These are phyloP conservation scores for Trichonephila clavata DNA, from an alignment of 1,140 invertebrate genomes.

Conservation along the genomic window DNA sequence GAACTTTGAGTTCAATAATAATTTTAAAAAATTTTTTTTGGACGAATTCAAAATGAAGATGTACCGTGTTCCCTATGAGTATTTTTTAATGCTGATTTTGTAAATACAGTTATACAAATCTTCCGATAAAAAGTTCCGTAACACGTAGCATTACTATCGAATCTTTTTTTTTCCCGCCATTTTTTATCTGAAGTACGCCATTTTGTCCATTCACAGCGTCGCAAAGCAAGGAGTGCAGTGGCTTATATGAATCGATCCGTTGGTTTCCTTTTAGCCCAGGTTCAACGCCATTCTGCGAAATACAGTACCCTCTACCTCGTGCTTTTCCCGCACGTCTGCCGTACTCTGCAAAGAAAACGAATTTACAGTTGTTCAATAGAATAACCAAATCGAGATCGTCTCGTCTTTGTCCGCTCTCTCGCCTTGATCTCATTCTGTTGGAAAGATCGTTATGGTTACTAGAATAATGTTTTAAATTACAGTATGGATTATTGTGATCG, in stretches of 20 bases:
- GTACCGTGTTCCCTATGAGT: too few species aligned
- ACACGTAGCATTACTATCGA: neutral
- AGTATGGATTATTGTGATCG: neutral
- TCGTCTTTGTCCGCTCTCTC: too few species aligned
- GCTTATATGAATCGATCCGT: constrained; percentile 2
- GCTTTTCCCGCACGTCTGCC: constrained; percentile 31
- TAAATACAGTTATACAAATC: too few species aligned
- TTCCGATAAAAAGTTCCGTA: too few species aligned
- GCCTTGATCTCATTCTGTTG: too few species aligned
- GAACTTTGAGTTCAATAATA: too few species aligned
- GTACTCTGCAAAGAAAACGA: neutral
- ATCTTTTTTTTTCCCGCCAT: neutral
- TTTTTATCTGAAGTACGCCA: neutral
- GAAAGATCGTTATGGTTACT: too few species aligned
- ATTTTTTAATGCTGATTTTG: too few species aligned
- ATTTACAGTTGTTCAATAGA: neutral
- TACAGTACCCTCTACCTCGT: constrained; percentile 57
- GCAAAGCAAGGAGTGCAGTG: neutral
- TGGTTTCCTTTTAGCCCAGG: neutral
- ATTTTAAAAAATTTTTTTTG: too few species aligned
- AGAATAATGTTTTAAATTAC: neutral
- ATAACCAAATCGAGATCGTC: too few species aligned
- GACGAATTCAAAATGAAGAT: too few species aligned
- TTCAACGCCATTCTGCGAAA: constrained; percentile 21
- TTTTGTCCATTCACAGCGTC: neutral